Evolutionary conservation across 2,113 vertebrate species (phyloP).

Genomic region (Mionectes macconnelli): DNA sequence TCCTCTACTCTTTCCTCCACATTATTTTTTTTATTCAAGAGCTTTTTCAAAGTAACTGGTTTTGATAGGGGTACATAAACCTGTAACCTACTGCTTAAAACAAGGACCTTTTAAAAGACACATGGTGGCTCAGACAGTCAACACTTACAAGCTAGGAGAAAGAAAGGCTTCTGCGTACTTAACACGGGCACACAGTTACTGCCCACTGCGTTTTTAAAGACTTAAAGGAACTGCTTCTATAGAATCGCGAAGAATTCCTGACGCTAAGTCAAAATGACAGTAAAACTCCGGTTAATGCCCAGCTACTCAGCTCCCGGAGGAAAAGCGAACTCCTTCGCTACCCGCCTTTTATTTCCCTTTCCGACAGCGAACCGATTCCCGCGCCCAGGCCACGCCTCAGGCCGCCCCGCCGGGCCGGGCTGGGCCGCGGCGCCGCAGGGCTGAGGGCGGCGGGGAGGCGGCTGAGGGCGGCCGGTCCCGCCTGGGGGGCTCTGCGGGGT

Average conservation of each 20-base stretch:
- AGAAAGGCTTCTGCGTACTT: no score
- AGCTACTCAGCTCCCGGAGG: fast-evolving
- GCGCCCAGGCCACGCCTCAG: background rate
- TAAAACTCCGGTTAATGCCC: fast-evolving
- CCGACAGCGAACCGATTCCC: fast-evolving
- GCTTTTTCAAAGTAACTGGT: background rate
- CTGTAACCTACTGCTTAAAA: background rate
- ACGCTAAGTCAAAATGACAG: fast-evolving
- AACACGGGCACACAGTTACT: fast-evolving
- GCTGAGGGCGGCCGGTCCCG: no score
- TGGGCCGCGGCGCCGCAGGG: no score
- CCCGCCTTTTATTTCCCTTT: fast-evolving
- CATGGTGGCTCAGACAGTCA: fast-evolving
- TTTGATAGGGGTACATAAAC: background rate
- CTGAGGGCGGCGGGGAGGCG: no score
- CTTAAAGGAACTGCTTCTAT: fast-evolving
- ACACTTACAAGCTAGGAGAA: no score
- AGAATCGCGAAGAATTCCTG: background rate
- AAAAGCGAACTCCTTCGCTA: fast-evolving
- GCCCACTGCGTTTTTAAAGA: background rate
- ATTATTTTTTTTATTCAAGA: background rate
- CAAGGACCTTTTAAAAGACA: background rate
- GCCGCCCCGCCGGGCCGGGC: background rate
- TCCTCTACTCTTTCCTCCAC: background rate
- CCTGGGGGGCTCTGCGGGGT: no score